These are phyloP conservation scores for Sula dactylatra DNA, from an alignment of 2,113 vertebrate genomes.

Conservation along the genomic window DNA sequence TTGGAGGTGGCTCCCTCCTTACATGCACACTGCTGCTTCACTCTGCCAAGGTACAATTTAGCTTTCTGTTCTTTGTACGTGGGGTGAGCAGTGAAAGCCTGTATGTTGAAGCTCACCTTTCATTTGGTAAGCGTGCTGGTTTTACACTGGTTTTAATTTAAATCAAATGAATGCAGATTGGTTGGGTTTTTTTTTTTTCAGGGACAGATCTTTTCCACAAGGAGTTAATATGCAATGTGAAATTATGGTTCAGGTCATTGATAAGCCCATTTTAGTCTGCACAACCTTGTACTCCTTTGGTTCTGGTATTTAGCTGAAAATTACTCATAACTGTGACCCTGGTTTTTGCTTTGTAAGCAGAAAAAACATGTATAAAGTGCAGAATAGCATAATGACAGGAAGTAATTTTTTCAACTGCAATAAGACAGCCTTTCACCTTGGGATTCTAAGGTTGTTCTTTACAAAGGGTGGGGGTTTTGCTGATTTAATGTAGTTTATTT, in stretches of 20 bases:
- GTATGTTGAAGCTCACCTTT: background rate
- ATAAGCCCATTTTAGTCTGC: conserved; percentile 13
- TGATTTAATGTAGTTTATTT: conserved; percentile 28
- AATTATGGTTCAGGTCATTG: conserved; percentile 51
- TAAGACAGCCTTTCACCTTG: conserved; percentile 56
- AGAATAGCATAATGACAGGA: conserved; percentile 60
- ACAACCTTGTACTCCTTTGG: conserved; percentile 44
- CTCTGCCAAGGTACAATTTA: background rate
- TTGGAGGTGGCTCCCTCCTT: background rate
- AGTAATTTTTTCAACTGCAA: conserved; percentile 45
- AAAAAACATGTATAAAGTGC: conserved; percentile 49
- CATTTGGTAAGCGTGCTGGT: background rate
- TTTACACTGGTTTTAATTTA: background rate
- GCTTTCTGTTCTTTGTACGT: background rate
- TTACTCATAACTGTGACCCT: conserved; percentile 27
- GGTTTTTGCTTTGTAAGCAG: conserved; percentile 58
- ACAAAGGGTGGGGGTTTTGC: conserved; percentile 9
- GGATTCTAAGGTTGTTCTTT: conserved; percentile 29
- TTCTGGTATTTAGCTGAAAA: conserved; percentile 49
- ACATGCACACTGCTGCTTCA: background rate
- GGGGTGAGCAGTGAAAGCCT: background rate
- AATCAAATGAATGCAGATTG: background rate
- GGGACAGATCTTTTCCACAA: background rate
- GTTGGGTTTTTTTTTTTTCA: background rate
- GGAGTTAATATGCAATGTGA: conserved; percentile 33